Evolutionary conservation across 2,797 vertebrate species (phyloP).

Genomic region (Mergus octosetaceus): DNA sequence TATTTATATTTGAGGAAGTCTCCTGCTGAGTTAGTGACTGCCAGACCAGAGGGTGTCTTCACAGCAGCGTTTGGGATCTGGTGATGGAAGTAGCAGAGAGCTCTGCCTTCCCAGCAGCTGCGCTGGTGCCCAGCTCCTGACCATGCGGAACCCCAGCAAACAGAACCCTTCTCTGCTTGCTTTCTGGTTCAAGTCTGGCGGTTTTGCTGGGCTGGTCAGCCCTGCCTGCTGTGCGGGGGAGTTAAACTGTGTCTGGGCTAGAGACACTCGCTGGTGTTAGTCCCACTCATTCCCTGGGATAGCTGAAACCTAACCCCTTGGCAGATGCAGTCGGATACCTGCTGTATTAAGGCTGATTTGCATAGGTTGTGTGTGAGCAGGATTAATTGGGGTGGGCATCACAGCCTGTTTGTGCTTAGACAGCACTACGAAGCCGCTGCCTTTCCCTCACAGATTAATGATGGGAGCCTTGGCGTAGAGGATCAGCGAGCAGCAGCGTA

Average conservation of each 20-base stretch:
- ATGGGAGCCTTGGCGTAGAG: not conserved
- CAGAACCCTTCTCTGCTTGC: not conserved
- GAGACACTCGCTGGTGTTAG: not conserved
- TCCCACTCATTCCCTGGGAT: not conserved
- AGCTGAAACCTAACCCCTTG: not conserved
- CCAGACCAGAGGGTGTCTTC: not conserved
- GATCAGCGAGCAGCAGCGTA: not conserved
- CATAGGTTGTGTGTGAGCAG: not conserved
- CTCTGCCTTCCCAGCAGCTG: not conserved
- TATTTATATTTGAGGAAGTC: constrained; percentile 2
- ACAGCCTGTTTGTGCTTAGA: not conserved
- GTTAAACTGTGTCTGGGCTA: not conserved
- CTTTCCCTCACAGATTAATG: not conserved
- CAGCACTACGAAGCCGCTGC: not conserved
- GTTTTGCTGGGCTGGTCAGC: not conserved
- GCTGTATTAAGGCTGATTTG: not conserved
- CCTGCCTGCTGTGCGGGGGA: not conserved
- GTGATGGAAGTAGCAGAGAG: not conserved
- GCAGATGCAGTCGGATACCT: not conserved
- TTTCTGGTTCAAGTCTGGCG: not conserved
- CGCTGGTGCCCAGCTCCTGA: not conserved
- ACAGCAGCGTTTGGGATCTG: not conserved
- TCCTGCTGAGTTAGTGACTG: not conserved
- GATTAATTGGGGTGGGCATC: not conserved
- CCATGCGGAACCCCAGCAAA: not conserved